These are phyloP conservation scores for Anadara kagoshimensis DNA, from an alignment of 1,140 invertebrate genomes.

Conservation along the genomic window DNA sequence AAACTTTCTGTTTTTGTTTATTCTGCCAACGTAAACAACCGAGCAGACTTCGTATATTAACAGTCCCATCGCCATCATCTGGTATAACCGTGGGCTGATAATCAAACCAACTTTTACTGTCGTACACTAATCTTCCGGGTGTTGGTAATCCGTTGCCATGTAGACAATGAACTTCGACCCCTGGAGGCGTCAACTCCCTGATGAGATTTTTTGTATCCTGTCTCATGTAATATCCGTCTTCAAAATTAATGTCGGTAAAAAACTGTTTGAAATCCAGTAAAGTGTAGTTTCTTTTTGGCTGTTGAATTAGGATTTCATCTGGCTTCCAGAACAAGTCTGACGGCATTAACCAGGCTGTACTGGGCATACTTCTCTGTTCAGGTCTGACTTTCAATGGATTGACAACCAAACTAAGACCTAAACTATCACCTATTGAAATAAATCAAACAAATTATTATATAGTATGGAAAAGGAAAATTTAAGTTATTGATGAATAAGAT, in stretches of 20 bases:
- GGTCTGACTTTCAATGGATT: slow-evolving; percentile 84
- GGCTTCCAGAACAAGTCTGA: slow-evolving; percentile 89
- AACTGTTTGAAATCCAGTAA: slow-evolving; percentile 88
- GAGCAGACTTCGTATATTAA: slow-evolving; percentile 88
- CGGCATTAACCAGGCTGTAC: slow-evolving; percentile 94
- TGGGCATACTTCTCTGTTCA: slow-evolving; percentile 95
- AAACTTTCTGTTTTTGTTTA: slow-evolving; percentile 80
- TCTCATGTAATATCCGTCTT: slow-evolving; percentile 45
- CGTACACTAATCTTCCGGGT: slow-evolving; percentile 75
- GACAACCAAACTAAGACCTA: slow-evolving; percentile 86
- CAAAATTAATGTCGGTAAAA: slow-evolving; percentile 85
- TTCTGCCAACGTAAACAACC: slow-evolving; percentile 85
- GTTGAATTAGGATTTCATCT: slow-evolving; percentile 87
- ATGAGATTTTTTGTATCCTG: slow-evolving; percentile 49
- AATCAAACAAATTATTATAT: not conserved
- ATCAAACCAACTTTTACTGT: slow-evolving; percentile 76
- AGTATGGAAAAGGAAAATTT: not conserved
- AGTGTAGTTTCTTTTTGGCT: slow-evolving; percentile 88
- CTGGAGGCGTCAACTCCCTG: slow-evolving; percentile 40
- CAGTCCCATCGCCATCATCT: slow-evolving; percentile 96
- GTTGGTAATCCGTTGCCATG: slow-evolving; percentile 88
- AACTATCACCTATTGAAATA: slow-evolving; percentile 86
- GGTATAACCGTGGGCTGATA: slow-evolving; percentile 84
- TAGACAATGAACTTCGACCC: slow-evolving; percentile 73
- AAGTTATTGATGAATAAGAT: not conserved